Evolutionary conservation across 2,797 vertebrate species (phyloP).

Genomic region (Molossus molossus): DNA sequence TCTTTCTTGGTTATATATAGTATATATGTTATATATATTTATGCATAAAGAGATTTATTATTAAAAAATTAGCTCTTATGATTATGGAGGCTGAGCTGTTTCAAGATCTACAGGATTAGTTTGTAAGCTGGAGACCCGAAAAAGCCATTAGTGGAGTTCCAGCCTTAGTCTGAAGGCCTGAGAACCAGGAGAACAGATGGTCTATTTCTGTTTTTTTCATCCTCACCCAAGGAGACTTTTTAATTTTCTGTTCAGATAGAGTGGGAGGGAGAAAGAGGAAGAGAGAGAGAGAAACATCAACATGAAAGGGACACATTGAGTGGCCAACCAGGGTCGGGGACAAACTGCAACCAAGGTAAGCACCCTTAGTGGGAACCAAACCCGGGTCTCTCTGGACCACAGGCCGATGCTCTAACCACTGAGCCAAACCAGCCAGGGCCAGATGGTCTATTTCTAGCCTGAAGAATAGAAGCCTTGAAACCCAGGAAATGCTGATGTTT

Average conservation of each 20-base stretch:
- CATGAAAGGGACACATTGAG: no score
- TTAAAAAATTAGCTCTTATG: background rate
- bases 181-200: background rate
- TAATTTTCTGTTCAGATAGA: no score
- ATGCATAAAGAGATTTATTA: background rate
- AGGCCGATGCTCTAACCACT: no score
- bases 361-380: no score
- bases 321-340: no score
- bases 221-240: no score
- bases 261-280: no score
- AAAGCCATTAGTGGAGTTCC: background rate
- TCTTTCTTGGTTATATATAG: background rate
- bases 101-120: background rate
- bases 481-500: background rate
- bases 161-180: background rate
- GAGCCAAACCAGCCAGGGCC: no score
- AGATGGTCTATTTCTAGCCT: background rate
- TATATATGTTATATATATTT: background rate
- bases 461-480: background rate
- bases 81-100: background rate
- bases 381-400: no score
- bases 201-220: background rate
- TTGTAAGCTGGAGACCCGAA: background rate
- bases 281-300: no score
- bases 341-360: no score